Conservation (phyloP, 2,888 invertebrate species). For the Pinctada fucata region DNA sequence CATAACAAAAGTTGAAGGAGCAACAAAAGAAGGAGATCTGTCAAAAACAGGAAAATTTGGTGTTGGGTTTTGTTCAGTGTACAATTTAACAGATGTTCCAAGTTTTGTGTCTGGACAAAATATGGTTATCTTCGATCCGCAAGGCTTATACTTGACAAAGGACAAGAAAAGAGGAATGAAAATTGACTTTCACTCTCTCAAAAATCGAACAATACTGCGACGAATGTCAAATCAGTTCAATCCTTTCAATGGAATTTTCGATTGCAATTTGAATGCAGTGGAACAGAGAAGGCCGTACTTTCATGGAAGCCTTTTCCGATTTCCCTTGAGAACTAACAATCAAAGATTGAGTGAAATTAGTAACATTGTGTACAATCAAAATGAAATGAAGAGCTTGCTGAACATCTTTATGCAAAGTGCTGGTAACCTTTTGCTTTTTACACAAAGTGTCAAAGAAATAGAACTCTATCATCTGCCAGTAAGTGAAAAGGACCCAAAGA, state of each 20-base stretch:
- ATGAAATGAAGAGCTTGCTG: slow-evolving; percentile 62
- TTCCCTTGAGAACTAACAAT: slow-evolving; percentile 65
- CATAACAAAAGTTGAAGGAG: slow-evolving; percentile 70
- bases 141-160: slow-evolving; percentile 61
- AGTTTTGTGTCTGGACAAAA: slow-evolving; percentile 69
- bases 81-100: slow-evolving; percentile 73
- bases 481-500: slow-evolving; percentile 19
- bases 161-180: slow-evolving; percentile 19
- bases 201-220: slow-evolving; percentile 42
- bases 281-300: slow-evolving; percentile 29
- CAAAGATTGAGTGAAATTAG: slow-evolving; percentile 70
- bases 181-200: slow-evolving; percentile 16
- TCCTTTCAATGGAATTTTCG: slow-evolving; percentile 63
- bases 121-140: slow-evolving; percentile 73
- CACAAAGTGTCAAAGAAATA: slow-evolving; percentile 67
- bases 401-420: slow-evolving; percentile 56
- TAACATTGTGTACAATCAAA: slow-evolving; percentile 52
- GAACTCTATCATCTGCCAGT: slow-evolving; percentile 59
- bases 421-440: slow-evolving; percentile 69
- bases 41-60: slow-evolving; percentile 73
- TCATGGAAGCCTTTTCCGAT: slow-evolving; percentile 69
- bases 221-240: slow-evolving; percentile 58
- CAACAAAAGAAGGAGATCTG: slow-evolving; percentile 65
- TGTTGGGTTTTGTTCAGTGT: slow-evolving; percentile 74
- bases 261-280: slow-evolving; percentile 43